These are phyloP conservation scores for Zaprionus kolodkinae DNA, from an alignment of 1,140 invertebrate species.

Conservation along the genomic window DNA sequence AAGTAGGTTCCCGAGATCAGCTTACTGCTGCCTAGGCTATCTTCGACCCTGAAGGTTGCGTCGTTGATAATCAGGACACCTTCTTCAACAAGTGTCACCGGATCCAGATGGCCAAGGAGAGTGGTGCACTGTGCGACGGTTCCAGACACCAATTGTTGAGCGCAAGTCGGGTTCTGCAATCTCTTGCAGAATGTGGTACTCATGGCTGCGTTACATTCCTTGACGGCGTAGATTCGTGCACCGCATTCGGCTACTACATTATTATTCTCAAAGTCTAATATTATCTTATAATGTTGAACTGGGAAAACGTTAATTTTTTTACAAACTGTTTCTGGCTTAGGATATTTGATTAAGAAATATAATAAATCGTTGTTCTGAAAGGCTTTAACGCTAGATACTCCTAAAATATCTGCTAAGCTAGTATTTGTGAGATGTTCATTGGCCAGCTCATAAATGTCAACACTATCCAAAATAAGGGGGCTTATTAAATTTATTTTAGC, in stretches of 20 bases:
- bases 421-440: constrained; percentile 37
- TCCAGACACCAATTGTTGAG: constrained; percentile 34
- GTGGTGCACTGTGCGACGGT: constrained; percentile 19
- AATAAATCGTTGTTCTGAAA: constrained; percentile 11
- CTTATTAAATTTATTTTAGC: constrained; percentile 31
- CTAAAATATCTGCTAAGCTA: constrained; percentile 22
- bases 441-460: constrained; percentile 12
- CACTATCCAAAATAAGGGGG: constrained; percentile 18
- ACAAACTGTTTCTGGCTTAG: not conserved
- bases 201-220: constrained; percentile 9
- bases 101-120: constrained; percentile 18
- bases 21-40: constrained; percentile 4
- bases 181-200: constrained; percentile 23
- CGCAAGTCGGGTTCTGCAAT: constrained; percentile 9
- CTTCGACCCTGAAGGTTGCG: constrained; percentile 14
- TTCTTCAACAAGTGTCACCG: constrained; percentile 17
- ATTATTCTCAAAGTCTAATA: constrained; percentile 22
- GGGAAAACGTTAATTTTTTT: constrained; percentile 28
- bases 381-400: not conserved
- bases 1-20: constrained; percentile 19
- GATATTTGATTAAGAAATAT: constrained; percentile 20
- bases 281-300: constrained; percentile 29
- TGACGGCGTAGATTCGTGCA: constrained; percentile 13
- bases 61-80: constrained; percentile 18
- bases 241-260: constrained; percentile 23